Base-by-base conservation (phyloP, 2,797 vertebrate species). In the Todus mexicanus region DNA sequence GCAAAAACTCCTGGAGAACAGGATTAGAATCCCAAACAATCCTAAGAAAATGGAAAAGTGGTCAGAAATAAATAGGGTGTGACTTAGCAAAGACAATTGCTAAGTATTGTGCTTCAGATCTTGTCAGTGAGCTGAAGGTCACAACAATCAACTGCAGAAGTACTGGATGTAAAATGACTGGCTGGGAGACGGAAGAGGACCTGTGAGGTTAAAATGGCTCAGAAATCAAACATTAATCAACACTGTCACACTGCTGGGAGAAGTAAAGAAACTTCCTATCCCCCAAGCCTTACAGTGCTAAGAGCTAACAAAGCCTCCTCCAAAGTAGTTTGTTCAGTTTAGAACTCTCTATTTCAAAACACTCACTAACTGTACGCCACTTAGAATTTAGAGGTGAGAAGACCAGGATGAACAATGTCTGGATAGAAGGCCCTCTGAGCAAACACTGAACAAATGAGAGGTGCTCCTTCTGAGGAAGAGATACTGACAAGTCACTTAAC, bases 61-160 rank as follows among this genome's bases (percentile, higher is more conserved):
- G 18, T 65, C 54, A 69, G 82, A 95, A 85, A 89, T 78, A 83
- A 72, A 89, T 65, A 83, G 45, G 43, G 85, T 56, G 17, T 37
- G 14, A 53, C 57, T 87, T 38, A 77, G 38, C 72, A 89, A 83
- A 85, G 76, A 80, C 29, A 85, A 80, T 50, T 1, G 8, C 69
- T 56, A 48, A 83, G 42, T 69, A 38, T 51, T 80, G n/a, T 11
- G 72, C 47, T 85, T 89, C 71, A 92, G 68, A 45, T 54, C 75
- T 78, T 84, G 54, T 72, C 76, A 73, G 70, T 7, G 5, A 89
- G 69, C 38, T 91, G 87, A 94, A 93, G 73, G 79, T 89, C 87
- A 86, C 75, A 79, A 79, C 63, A 85, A 89, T 83, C 69, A 89
- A 59, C 57, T 69, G 59, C 79, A 80, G 65, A 80, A 95, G 92